Base-by-base conservation (phyloP, 2,113 vertebrate species). In the Passer domesticus region DNA sequence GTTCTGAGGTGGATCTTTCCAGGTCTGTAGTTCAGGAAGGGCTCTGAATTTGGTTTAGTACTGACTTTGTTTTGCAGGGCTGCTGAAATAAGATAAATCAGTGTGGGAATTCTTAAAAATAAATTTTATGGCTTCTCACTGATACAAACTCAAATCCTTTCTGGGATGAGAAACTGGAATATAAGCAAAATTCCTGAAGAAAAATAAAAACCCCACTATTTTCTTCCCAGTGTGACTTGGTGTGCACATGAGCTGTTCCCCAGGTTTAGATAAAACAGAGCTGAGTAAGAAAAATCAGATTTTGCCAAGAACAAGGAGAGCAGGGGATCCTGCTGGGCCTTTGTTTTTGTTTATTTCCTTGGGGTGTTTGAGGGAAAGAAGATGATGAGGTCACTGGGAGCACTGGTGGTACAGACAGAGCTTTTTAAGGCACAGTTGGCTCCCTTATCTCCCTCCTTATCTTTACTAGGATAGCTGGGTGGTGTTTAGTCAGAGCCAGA, bases 201-300 rank as follows among this genome's bases (percentile, higher is more conserved):
- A 72, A 50, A 44, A 53, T 24, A 28, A 46, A 2, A 35, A 0
- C 8, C 0, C 6, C 7, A 4, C 21, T 50, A 1, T 73, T 94
- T 92, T 90, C 31, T 7, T 75, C 33, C 50, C 25, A 15, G 1
- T 0, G 3, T 13, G 15, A 18, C 41, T 33, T 17, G 33, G 30
- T 31, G 9, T 22, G 27, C 6, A 4, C 0, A 0, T 1, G 5
- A 76, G 31, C 58, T 83, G 0, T 11, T 77, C 27, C 25, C 8
- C 8, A 11, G 25, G 15, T 28, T 28, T 11, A 15, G 15, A 13
- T 22, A 43, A 60, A 74, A 19, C 10, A 39, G 52, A 67, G 39
- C 39, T 17, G 41, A 85, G 17, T 15, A 53, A 43, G 55, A 70
- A 85, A 87, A 83, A 47, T 43, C 21, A 16, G 33, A 13, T n/a